A percentile compares a stretch with the other conserved stretches of the same genome.
phyloP scores from a whole-genome alignment of 2,113 vertebrate species.

The Gobius niger region DNA sequence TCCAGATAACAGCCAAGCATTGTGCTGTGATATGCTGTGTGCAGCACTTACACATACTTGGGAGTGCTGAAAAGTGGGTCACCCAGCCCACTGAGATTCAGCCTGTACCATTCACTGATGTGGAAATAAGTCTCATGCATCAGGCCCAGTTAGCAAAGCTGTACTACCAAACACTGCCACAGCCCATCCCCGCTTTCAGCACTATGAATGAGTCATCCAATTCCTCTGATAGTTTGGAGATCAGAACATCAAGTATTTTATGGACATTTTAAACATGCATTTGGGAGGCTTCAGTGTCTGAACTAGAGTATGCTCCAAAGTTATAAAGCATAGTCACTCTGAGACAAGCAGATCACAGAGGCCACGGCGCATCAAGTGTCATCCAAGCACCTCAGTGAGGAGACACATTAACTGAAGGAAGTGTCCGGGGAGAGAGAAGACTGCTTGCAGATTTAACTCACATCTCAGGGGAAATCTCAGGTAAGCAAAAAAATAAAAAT shows the following conservation, averaged over 20 bases:
- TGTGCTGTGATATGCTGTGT: conserved; percentile 35
- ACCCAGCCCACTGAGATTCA: conserved; percentile 65
- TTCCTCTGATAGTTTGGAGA: conserved; percentile 2
- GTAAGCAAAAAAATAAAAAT: too few relatives aligned
- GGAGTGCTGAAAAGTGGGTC: conserved; percentile 67
- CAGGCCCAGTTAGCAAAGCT: conserved; percentile 35
- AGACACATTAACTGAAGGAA: neutral
- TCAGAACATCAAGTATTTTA: neutral
- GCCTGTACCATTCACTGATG: conserved; percentile 65
- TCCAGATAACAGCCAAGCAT: conserved; percentile 47
- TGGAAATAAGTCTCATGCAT: conserved; percentile 64
- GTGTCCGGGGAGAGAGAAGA: neutral
- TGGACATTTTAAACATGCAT: neutral
- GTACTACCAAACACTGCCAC: conserved; percentile 41
- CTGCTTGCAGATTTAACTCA: neutral
- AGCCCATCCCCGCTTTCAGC: conserved; percentile 7
- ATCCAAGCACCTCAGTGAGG: too few relatives aligned
- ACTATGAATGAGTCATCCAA: conserved; percentile 17
- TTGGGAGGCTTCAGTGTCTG: neutral
- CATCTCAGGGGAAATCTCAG: too few relatives aligned
- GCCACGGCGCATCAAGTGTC: too few relatives aligned
- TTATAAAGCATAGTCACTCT: neutral
- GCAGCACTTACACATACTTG: conserved; percentile 44
- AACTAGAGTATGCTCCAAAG: neutral
- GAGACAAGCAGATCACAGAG: neutral